A percentile compares a stretch with the other conserved stretches of the same genome.
These are phyloP conservation scores for Zygaena filipendulae DNA, from an alignment of 2,888 invertebrate species.

Conservation along the genomic window DNA sequence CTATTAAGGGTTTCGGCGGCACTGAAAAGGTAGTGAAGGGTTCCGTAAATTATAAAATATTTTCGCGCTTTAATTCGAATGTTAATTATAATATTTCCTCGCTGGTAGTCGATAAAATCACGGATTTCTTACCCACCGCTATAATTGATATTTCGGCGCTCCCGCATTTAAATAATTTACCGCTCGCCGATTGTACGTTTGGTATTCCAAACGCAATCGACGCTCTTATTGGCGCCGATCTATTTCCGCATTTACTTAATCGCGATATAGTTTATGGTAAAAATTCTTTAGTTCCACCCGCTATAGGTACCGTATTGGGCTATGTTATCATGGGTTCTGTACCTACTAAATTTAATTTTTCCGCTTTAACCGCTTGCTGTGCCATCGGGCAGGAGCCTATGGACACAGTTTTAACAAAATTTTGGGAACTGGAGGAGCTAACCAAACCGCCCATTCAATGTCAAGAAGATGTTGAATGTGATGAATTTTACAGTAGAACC, in stretches of 20 bases:
- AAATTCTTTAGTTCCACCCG: slow-evolving; percentile 1
- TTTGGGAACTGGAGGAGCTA: not conserved
- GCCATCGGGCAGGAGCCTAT: not conserved
- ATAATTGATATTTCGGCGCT: slow-evolving; percentile 4
- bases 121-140: slow-evolving; percentile 10
- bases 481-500: not conserved
- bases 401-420: not conserved
- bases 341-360: not conserved
- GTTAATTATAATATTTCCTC: no score
- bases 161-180: slow-evolving; percentile 5
- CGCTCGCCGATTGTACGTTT: slow-evolving; percentile 11
- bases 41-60: no score
- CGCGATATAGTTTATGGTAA: slow-evolving; percentile 3
- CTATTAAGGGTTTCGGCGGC: slow-evolving; percentile 12
- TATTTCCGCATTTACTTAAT: slow-evolving; percentile 11
- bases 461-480: not conserved
- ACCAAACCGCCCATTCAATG: not conserved
- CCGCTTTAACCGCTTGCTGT: not conserved
- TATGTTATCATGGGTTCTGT: not conserved
- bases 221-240: slow-evolving; percentile 10
- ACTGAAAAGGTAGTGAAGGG: slow-evolving; percentile 4
- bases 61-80: no score
- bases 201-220: slow-evolving; percentile 10
- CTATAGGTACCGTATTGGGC: slow-evolving; percentile 6
- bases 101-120: slow-evolving; percentile 12